Evolutionary conservation across 2,888 invertebrate genomes (phyloP).

Genomic region (Pandemis heparana): DNA sequence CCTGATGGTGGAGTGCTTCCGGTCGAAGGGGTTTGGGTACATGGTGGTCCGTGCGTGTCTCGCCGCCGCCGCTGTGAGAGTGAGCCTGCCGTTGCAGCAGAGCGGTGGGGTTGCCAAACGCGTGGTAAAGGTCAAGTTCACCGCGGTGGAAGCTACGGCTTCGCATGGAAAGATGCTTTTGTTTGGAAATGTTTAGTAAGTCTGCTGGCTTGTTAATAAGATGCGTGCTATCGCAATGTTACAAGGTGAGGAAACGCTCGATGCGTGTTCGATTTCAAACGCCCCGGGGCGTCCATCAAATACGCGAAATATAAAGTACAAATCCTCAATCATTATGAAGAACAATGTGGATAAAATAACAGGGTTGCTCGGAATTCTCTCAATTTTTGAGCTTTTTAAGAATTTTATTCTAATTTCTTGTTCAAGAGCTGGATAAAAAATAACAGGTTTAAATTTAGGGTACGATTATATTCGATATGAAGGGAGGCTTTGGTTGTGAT

Average conservation of each 20-base stretch:
- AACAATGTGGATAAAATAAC: background rate
- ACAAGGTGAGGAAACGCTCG: conserved; percentile 49
- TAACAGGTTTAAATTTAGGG: no score
- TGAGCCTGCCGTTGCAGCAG: conserved; percentile 40
- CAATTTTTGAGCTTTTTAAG: background rate
- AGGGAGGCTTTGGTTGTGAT: no score
- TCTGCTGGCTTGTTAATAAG: conserved; percentile 34
- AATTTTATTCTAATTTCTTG: no score
- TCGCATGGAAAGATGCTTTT: conserved; percentile 29
- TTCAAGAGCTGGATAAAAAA: no score
- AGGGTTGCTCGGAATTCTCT: background rate
- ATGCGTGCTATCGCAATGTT: conserved; percentile 34
- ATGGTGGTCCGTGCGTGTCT: conserved; percentile 71
- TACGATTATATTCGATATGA: no score
- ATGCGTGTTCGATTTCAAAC: conserved; percentile 52
- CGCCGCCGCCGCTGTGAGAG: conserved; percentile 53
- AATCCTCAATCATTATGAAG: background rate
- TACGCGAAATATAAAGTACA: background rate
- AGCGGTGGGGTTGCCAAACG: conserved; percentile 54
- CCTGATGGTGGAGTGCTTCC: conserved; percentile 89
- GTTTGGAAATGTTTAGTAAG: conserved; percentile 42
- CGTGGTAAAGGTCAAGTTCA: conserved; percentile 62
- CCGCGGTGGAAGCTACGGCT: background rate
- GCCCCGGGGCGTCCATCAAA: background rate
- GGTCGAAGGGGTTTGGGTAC: conserved; percentile 90